A percentile compares a stretch with the other conserved stretches of the same genome.
Conservation (phyloP, 2,113 vertebrate species). For the Cyanoderma ruficeps region DNA sequence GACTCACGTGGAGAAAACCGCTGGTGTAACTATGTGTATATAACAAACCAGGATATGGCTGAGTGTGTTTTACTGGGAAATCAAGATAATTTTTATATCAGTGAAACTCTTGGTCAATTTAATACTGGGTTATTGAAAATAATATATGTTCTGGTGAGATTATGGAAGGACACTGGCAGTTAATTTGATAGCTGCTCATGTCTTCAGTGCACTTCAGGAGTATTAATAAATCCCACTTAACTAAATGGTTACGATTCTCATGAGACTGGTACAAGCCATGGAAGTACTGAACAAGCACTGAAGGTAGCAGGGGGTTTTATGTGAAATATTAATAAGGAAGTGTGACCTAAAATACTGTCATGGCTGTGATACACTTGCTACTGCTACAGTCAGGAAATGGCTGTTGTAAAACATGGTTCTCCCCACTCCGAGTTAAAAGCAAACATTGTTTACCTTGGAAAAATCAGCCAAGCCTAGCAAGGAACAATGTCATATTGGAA, state of each 20-base stretch:
- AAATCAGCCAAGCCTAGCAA: not conserved
- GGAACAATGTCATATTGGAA: not conserved
- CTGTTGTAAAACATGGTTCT: not conserved
- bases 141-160: not conserved
- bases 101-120: not conserved
- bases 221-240: conserved; percentile 2
- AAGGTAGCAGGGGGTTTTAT: not conserved
- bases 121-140: not conserved
- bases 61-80: not conserved
- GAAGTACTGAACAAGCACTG: not conserved
- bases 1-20: not conserved
- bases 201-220: not conserved
- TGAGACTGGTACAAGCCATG: not conserved
- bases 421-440: not conserved
- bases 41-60: not conserved
- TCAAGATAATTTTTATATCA: not conserved
- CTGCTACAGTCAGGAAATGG: not conserved
- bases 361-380: not conserved
- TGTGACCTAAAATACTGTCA: not conserved
- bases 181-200: not conserved
- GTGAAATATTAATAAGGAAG: conserved; percentile 2
- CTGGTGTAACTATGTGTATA: not conserved
- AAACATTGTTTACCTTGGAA: not conserved
- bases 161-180: not conserved
- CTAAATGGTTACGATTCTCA: not conserved